These are phyloP conservation scores for Apis cerana DNA, from an alignment of 1,140 invertebrate genomes.

Conservation along the genomic window DNA sequence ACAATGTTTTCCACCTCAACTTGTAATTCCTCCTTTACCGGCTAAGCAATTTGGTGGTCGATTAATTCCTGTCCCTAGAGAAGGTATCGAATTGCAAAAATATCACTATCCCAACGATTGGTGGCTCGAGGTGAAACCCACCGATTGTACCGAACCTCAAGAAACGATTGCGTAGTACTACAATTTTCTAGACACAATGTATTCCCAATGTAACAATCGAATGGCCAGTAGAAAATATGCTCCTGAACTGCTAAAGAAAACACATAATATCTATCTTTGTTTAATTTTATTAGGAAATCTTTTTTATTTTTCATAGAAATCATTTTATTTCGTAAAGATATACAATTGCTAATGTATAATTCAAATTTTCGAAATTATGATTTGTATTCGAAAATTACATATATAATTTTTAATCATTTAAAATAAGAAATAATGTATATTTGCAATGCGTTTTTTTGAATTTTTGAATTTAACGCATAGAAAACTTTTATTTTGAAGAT, in stretches of 20 bases:
- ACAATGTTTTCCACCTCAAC: constrained; percentile 83
- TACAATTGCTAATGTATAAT: neutral
- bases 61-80: constrained; percentile 82
- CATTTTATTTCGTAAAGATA: neutral
- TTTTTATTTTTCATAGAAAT: neutral
- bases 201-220: neutral
- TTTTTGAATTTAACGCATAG: neutral
- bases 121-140: constrained; percentile 83
- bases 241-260: neutral
- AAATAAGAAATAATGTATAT: neutral
- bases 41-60: constrained; percentile 80
- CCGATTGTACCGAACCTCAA: constrained; percentile 75
- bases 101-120: constrained; percentile 84
- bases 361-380: neutral
- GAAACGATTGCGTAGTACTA: constrained; percentile 58
- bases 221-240: neutral
- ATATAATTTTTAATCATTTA: neutral
- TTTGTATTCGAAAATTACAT: neutral
- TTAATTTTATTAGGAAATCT: neutral
- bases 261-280: neutral
- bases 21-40: constrained; percentile 81
- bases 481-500: neutral
- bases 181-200: neutral
- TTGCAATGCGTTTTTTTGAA: neutral
- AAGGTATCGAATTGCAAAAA: constrained; percentile 84